Conservation (phyloP, 2,113 vertebrate species). For the Charina bottae region DNA sequence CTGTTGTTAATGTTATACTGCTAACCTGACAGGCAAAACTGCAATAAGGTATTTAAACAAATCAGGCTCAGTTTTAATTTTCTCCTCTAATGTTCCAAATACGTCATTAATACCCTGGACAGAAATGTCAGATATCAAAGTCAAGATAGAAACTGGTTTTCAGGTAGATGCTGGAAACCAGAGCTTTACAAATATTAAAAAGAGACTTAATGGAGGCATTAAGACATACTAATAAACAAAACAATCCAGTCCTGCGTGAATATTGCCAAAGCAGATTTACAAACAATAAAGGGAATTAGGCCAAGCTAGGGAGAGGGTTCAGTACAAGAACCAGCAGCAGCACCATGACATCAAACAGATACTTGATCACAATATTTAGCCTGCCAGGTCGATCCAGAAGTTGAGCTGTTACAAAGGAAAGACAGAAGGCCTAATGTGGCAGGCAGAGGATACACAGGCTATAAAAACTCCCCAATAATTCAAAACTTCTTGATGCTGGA, state of each 20-base stretch:
- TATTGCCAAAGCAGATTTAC: constrained; percentile 1
- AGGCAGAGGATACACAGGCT: not conserved
- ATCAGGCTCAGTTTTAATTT: not conserved
- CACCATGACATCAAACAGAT: not conserved
- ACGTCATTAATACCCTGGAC: not conserved
- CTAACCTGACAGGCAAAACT: not conserved
- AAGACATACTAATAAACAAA: not conserved
- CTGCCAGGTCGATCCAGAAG: constrained; percentile 14
- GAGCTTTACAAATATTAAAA: not conserved
- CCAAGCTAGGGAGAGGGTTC: not conserved
- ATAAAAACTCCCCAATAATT: constrained; percentile 12
- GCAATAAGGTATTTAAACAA: not conserved
- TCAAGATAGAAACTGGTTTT: not conserved
- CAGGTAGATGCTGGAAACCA: not conserved
- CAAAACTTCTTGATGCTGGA: not conserved
- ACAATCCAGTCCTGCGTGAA: not conserved
- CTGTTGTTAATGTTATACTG: not conserved
- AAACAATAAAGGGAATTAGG: not conserved
- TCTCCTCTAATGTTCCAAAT: not conserved
- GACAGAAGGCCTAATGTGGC: constrained; percentile 2
- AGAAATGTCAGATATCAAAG: not conserved
- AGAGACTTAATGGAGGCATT: not conserved
- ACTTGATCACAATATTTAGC: constrained; percentile 23
- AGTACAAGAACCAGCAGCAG: constrained; percentile 23
- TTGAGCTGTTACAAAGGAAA: constrained; percentile 15